Base-by-base conservation (phyloP, 2,888 invertebrate species). In the Amblyjoppa proteus region DNA sequence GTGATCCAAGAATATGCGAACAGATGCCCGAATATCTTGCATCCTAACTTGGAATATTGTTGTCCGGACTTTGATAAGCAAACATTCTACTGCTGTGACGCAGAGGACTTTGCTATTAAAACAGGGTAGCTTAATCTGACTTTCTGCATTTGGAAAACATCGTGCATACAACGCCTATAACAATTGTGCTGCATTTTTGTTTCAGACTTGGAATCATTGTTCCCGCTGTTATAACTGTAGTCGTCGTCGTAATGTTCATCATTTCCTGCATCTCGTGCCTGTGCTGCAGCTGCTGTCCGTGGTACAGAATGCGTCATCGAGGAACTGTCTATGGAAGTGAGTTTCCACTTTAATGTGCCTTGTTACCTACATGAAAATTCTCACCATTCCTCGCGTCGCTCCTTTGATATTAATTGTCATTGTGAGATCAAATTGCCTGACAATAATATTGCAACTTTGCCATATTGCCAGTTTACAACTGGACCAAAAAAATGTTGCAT, bases 291-390 rank as follows among this genome's bases (percentile, higher is more conserved):
- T 93, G 92, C 78, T 93, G 93, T 31, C 92, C 93, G 2, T 92
- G 92, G 90, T 93, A 93, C 86, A 91, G 90, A 49, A 89, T 92
- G 77, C 92, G 93, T 81, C 91, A 93, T 38, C 90, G 86, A 53
- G 93, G 93, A 69, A 91, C 91, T 0, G 91, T 93, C 68, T 93
- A 93, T 81, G 92, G 92, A 87, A 91, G 94, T 94, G 90, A 91
- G 92, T 86, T 80, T 79, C n/a, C 16, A 34, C 81, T 76, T 34
- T 79, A 9, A 79, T 49, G 82, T 0, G 41, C 75, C 66, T 5
- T 77, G 13, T 64, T 41, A 51, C 34, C 41, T 25, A 51, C 5
- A 25, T 20, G 20, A 49, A 38, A 51, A 71, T 28, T 5, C 45
- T 16, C 28, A 2, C 9, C n/a, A 34, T 64, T 64, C 34, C 34